Percentiles rank a stretch among this genome's conserved stretches.
phyloP scores from a whole-genome alignment of 2,888 invertebrate genomes.

The Netelia virgata region DNA sequence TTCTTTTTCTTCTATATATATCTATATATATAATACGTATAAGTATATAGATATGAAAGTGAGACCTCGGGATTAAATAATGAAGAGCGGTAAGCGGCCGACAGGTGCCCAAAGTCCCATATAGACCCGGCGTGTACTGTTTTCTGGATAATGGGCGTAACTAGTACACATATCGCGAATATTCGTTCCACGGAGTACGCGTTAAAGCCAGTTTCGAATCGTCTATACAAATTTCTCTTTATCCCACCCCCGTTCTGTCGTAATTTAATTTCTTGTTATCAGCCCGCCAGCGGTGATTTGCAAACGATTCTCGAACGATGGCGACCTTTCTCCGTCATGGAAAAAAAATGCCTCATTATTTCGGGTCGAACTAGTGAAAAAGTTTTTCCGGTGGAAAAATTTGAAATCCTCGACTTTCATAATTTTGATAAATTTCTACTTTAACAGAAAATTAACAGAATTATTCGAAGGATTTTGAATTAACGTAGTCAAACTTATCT shows the following conservation, averaged over 20 bases:
- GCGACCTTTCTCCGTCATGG: conserved; percentile 10
- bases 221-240: background rate
- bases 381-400: background rate
- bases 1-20: background rate
- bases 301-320: conserved; percentile 27
- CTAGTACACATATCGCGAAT: background rate
- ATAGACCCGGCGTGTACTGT: conserved; percentile 38
- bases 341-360: conserved; percentile 1
- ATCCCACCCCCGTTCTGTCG: background rate
- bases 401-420: no score
- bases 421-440: no score
- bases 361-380: background rate
- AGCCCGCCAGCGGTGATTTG: background rate
- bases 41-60: conserved; percentile 51
- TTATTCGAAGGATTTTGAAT: no score
- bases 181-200: background rate
- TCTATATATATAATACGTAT: background rate
- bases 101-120: conserved; percentile 69
- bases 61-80: conserved; percentile 68
- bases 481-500: background rate
- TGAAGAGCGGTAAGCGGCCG: conserved; percentile 62
- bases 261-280: conserved; percentile 14
- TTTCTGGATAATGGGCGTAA: conserved; percentile 44
- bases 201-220: background rate
- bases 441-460: no score